Evolutionary conservation across 2,797 vertebrate species (phyloP).

Genomic region (Hemibagrus guttatus): DNA sequence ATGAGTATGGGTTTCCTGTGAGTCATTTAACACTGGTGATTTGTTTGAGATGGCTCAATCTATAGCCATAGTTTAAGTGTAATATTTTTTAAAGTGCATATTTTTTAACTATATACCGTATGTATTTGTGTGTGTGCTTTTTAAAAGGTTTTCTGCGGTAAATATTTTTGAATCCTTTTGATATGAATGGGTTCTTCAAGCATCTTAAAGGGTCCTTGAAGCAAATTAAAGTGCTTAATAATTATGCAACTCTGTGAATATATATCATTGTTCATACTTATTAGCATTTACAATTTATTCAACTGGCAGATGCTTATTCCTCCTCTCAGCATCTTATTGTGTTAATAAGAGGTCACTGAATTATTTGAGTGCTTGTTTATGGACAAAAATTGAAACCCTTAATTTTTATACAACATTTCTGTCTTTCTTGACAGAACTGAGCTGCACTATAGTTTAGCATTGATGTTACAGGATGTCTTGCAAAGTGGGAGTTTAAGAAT

Average conservation of each 20-base stretch:
- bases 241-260: slow-evolving; percentile 4
- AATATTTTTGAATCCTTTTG: background rate
- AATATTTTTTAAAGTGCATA: background rate
- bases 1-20: background rate
- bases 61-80: background rate
- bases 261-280: background rate
- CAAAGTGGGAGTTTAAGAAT: slow-evolving; percentile 61
- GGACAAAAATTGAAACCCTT: background rate
- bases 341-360: slow-evolving; percentile 5
- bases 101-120: background rate
- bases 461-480: slow-evolving; percentile 19
- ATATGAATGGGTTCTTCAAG: background rate
- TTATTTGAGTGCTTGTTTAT: background rate
- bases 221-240: background rate
- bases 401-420: background rate
- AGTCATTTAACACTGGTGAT: background rate
- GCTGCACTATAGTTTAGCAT: background rate
- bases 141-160: background rate
- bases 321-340: background rate
- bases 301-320: slow-evolving; percentile 7
- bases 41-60: background rate
- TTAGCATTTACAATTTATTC: slow-evolving; percentile 3
- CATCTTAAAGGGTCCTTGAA: background rate
- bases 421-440: background rate
- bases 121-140: background rate